Evolutionary conservation across 2,113 vertebrate species (phyloP).

Genomic region (Amphiprion percula): DNA sequence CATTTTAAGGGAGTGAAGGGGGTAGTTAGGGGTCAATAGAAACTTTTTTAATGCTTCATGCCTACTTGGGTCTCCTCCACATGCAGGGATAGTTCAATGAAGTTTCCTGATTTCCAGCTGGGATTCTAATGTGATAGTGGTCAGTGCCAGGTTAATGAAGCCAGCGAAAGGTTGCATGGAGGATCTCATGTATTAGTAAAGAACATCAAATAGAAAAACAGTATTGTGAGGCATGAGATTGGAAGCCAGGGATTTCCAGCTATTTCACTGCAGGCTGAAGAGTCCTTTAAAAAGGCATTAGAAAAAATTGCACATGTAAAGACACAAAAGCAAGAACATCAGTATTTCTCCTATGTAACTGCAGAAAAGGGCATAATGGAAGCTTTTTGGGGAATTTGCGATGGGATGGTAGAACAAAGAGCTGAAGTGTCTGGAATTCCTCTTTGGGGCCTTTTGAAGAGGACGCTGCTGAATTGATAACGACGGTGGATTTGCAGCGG

Average conservation of each 20-base stretch:
- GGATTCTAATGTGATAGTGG: not conserved
- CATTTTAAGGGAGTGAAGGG: too few relatives aligned
- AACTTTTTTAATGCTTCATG: too few relatives aligned
- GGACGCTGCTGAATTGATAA: constrained; percentile 52
- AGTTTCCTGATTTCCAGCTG: not conserved
- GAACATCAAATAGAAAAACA: constrained; percentile 9
- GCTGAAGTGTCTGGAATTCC: constrained; percentile 49
- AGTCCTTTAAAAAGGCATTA: not conserved
- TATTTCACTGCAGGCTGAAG: not conserved
- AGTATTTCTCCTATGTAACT: constrained; percentile 3
- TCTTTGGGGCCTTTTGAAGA: constrained; percentile 45
- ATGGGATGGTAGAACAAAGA: constrained; percentile 49
- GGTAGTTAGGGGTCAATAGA: too few relatives aligned
- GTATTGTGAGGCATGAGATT: not conserved
- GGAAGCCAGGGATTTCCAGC: not conserved
- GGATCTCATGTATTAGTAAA: too few relatives aligned
- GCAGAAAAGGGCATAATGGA: constrained; percentile 25
- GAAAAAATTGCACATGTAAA: constrained; percentile 3
- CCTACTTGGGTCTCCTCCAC: not conserved
- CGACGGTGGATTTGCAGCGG: constrained; percentile 35
- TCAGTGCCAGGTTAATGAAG: constrained; percentile 3
- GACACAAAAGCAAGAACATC: constrained; percentile 22
- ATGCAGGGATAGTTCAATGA: not conserved
- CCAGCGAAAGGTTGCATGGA: not conserved
- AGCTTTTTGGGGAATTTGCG: constrained; percentile 34